Evolutionary conservation across 2,888 invertebrate genomes (phyloP), one percentile per base, ranked within the genome.

Genomic region (Amiota minor): DNA sequence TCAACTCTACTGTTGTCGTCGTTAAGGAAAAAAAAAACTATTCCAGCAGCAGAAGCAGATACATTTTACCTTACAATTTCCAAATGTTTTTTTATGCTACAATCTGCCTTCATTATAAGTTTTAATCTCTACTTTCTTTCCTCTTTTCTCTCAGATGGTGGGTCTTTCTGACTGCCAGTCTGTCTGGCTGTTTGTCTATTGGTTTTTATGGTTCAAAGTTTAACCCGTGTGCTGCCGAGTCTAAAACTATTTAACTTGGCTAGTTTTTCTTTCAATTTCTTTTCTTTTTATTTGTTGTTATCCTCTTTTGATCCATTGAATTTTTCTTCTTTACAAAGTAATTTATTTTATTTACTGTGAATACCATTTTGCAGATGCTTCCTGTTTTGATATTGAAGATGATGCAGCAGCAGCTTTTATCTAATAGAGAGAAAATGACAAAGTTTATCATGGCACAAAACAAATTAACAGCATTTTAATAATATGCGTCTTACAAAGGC

Each of bases 81-180:
- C 14, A 62, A 46, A 9, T 68, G 53, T 53, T 35, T n/a, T 16
- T 14, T 35, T 59, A 14, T 16, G 45, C 62, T 68, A 53, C 50
- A 10, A 20, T 59, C 23, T 20, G 67, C 67, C 35, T 68, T 68
- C 67, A 68, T 68, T 68, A 68, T 68, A 68, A 68, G 67, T 68
- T 68, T 68, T 50, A 68, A 68, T 68, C 67, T 53, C n/a, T 35
- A 35, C 0, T 8, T 35, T 8, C 35, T 35, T 35, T 35, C 35
- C 35, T 35, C 35, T 35, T 35, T 35, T 35, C 35, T 35, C 35
- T 35, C 35, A 35, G 35, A 35, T 35, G 35, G 35, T 35, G 35
- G 2, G 4, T 35, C 35, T 35, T 6, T 0, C 35, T 35, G 0
- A 35, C 35, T 35, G 35, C 6, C 35, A 35, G 23, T 20, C 67